Evolutionary conservation across 2,888 invertebrate genomes (phyloP).

Genomic region (Epinotia ramella): DNA sequence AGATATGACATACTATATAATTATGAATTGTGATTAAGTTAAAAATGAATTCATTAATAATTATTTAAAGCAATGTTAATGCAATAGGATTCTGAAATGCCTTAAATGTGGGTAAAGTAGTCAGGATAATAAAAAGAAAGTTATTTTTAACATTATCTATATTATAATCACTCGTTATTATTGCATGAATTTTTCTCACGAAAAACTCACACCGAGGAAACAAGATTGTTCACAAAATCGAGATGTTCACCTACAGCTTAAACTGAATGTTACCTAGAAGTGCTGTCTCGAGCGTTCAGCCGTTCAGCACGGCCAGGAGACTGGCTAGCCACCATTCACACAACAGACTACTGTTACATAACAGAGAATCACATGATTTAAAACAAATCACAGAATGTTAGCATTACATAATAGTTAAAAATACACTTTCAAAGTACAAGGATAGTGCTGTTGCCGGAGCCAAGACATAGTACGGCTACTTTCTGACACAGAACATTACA

Average conservation of each 20-base stretch:
- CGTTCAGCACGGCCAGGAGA: conserved; percentile 61
- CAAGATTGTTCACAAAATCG: conserved; percentile 44
- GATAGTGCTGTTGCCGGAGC: conserved; percentile 46
- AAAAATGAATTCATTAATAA: background rate
- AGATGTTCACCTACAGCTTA: conserved; percentile 36
- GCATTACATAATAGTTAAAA: conserved; percentile 57
- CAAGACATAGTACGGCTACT: conserved; percentile 27
- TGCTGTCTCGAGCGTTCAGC: conserved; percentile 60
- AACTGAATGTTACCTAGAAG: conserved; percentile 42
- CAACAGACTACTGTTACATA: conserved; percentile 72
- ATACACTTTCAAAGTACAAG: conserved; percentile 60
- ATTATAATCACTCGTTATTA: conserved; percentile 68
- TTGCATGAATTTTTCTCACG: conserved; percentile 71
- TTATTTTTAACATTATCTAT: conserved; percentile 70
- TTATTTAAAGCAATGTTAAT: background rate
- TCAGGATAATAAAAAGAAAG: conserved; percentile 53
- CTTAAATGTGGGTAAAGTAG: conserved; percentile 28
- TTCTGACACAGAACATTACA: conserved; percentile 46
- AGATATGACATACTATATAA: background rate
- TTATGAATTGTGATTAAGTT: background rate
- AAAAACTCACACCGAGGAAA: conserved; percentile 75
- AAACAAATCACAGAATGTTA: conserved; percentile 65
- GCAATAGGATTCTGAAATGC: background rate
- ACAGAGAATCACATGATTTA: conserved; percentile 75
- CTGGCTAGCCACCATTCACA: conserved; percentile 62